Conservation (phyloP, 2,113 vertebrate genomes). For the Pardalotus punctatus region DNA sequence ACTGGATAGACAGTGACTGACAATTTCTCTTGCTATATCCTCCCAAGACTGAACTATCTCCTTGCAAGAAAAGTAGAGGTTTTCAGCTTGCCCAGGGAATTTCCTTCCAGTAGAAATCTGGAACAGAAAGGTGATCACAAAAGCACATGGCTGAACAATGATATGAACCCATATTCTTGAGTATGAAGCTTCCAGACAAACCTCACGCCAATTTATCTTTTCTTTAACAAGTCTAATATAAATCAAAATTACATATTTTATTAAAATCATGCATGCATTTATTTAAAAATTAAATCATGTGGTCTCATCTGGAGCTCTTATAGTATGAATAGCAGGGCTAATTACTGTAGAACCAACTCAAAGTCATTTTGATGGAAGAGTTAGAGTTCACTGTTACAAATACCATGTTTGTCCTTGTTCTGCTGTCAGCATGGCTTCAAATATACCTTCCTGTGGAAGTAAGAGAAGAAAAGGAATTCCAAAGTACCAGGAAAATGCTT, state of each 20-base stretch:
- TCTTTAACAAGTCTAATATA: neutral
- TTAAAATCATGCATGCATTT: neutral
- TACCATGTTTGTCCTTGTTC: neutral
- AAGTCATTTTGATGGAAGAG: neutral
- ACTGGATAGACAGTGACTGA: neutral
- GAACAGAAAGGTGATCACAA: neutral
- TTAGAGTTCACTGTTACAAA: neutral
- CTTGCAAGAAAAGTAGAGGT: neutral
- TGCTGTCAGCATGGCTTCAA: neutral
- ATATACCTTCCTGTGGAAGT: neutral
- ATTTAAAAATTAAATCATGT: neutral
- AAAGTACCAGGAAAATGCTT: neutral
- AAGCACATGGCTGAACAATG: neutral
- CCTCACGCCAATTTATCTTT: neutral
- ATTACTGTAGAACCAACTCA: neutral
- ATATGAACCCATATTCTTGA: neutral
- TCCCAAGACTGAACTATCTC: neutral
- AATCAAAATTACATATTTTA: neutral
- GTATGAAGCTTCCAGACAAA: neutral
- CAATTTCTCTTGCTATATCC: neutral
- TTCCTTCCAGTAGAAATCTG: neutral
- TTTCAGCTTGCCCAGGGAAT: neutral
- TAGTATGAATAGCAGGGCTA: neutral
- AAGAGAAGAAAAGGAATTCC: neutral
- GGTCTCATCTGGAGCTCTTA: neutral